Evolutionary conservation across 2,797 vertebrate species (phyloP).

Genomic region (Lateolabrax maculatus): DNA sequence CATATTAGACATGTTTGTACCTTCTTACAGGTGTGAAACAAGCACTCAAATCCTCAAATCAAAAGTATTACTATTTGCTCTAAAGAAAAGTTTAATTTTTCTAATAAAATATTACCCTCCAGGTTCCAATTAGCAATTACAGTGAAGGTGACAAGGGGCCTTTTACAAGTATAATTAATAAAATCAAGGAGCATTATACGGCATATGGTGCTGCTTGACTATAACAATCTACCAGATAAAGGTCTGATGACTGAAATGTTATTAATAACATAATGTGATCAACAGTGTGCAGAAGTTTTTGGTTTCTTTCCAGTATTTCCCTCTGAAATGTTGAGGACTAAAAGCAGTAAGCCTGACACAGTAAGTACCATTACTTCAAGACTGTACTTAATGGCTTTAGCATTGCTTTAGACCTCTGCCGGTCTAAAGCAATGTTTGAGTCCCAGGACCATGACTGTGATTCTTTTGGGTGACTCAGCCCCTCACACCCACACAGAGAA

Average conservation of each 20-base stretch:
- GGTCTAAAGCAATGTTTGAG: conserved; percentile 1
- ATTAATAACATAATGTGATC: background rate
- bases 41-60: background rate
- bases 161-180: background rate
- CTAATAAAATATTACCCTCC: background rate
- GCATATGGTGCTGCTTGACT: background rate
- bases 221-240: background rate
- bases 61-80: no score
- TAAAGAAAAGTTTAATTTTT: background rate
- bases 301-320: background rate
- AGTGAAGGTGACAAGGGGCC: background rate
- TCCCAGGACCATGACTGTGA: conserved; percentile 14
- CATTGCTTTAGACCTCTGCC: background rate
- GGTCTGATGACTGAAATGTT: background rate
- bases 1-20: background rate
- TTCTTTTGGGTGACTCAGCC: conserved; percentile 1
- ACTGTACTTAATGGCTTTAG: background rate
- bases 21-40: background rate
- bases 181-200: background rate
- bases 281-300: background rate
- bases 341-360: background rate
- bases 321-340: background rate
- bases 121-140: background rate
- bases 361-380: background rate
- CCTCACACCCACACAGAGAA: conserved; percentile 25